Conservation (phyloP, 2,113 vertebrate genomes). For the Myiozetetes cayanensis region DNA sequence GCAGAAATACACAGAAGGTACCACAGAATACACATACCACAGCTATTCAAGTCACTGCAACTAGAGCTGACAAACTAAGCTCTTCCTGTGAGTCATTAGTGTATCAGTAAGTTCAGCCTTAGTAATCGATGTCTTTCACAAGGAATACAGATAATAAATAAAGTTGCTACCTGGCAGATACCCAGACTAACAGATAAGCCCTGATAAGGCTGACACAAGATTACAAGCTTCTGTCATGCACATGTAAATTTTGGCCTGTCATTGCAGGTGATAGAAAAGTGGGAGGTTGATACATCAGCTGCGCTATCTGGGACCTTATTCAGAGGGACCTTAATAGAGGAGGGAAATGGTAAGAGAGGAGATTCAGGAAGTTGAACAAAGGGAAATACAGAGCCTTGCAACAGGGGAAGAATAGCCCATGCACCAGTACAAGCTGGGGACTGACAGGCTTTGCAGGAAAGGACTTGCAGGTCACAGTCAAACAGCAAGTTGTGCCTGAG, state of each 20-base stretch:
- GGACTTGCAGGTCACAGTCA: neutral
- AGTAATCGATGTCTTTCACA: neutral
- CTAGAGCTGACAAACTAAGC: neutral
- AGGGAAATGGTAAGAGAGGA: neutral
- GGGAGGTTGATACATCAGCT: neutral
- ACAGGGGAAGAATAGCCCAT: neutral
- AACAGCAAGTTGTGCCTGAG: neutral
- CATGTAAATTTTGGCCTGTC: neutral
- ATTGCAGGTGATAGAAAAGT: neutral
- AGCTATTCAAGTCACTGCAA: neutral
- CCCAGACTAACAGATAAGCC: neutral
- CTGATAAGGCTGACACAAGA: neutral
- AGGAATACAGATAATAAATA: neutral
- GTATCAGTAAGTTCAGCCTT: neutral
- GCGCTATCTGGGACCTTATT: neutral
- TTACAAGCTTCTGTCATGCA: neutral
- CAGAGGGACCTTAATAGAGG: fast-evolving
- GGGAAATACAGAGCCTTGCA: neutral
- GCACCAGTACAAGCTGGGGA: neutral
- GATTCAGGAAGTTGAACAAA: neutral
- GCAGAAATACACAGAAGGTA: neutral
- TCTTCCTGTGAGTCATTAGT: neutral
- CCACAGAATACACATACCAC: neutral
- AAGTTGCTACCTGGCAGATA: neutral
- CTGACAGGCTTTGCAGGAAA: neutral